Evolutionary conservation across 2,888 invertebrate genomes (phyloP).

Genomic region (Archips xylosteana): DNA sequence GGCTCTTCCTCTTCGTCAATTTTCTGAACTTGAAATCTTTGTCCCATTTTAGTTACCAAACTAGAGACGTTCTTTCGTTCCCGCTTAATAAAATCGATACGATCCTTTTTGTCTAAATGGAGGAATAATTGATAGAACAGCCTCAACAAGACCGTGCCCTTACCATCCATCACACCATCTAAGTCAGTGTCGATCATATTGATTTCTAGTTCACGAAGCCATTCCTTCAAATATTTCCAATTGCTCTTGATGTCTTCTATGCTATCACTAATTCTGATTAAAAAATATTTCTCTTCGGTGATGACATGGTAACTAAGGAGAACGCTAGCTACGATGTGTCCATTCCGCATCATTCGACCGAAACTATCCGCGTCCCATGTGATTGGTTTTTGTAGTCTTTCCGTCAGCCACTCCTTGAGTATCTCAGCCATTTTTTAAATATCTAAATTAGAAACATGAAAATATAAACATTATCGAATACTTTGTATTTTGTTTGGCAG

Average conservation of each 20-base stretch:
- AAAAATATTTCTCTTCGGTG: conserved; percentile 80
- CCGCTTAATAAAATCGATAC: conserved; percentile 81
- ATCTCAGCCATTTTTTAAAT: conserved; percentile 81
- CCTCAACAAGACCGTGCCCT: conserved; percentile 80
- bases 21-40: conserved; percentile 69
- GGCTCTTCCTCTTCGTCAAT: conserved; percentile 65
- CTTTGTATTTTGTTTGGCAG: not conserved
- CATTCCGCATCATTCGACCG: conserved; percentile 85
- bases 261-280: conserved; percentile 72
- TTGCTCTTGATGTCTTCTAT: conserved; percentile 78
- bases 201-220: conserved; percentile 83
- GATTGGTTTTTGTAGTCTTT: conserved; percentile 82
- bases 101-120: conserved; percentile 85
- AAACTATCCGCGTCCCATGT: conserved; percentile 84
- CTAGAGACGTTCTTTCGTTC: conserved; percentile 75
- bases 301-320: conserved; percentile 86
- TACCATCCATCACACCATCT: conserved; percentile 77
- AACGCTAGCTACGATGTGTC: conserved; percentile 83
- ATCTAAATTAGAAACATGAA: not conserved
- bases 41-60: conserved; percentile 70
- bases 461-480: not conserved
- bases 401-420: conserved; percentile 86
- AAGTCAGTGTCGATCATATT: conserved; percentile 73
- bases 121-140: conserved; percentile 87
- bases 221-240: conserved; percentile 79